Percentiles rank a stretch among this genome's conserved stretches.
These are phyloP conservation scores for Malaclemys terrapin DNA, from an alignment of 2,113 vertebrate species.

Conservation along the genomic window DNA sequence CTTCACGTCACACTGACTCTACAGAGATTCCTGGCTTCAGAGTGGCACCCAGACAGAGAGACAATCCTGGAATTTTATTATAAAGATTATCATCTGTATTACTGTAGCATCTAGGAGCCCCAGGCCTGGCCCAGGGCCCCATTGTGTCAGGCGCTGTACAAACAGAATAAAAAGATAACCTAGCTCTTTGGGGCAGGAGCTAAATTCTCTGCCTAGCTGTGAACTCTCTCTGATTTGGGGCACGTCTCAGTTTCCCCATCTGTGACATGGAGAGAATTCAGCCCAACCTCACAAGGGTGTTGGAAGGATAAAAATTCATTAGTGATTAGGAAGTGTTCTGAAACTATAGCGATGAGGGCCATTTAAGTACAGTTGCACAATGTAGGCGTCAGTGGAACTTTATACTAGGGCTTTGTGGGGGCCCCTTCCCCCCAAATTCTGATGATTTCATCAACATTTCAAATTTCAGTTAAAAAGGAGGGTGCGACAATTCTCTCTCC, in stretches of 20 bases:
- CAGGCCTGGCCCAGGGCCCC: too few relatives aligned
- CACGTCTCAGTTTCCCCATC: background rate
- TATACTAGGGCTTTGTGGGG: background rate
- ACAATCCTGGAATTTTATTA: too few relatives aligned
- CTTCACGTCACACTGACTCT: background rate
- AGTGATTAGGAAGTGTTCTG: background rate
- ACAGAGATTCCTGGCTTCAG: background rate
- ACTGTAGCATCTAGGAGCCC: too few relatives aligned
- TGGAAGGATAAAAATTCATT: background rate
- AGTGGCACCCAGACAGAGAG: too few relatives aligned
- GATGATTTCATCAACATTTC: background rate
- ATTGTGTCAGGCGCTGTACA: too few relatives aligned
- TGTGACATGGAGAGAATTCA: too few relatives aligned
- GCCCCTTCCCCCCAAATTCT: background rate
- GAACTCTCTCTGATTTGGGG: background rate
- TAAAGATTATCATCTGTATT: too few relatives aligned
- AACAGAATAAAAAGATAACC: too few relatives aligned
- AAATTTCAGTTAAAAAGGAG: background rate
- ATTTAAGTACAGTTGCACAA: background rate
- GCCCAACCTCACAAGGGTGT: background rate
- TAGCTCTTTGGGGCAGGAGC: too few relatives aligned
- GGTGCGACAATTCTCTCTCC: background rate
- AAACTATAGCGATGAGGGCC: background rate
- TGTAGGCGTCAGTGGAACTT: background rate
- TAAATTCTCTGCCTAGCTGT: background rate